phyloP scores from a whole-genome alignment of 2,113 vertebrate species.

The Dermatemys mawii region DNA sequence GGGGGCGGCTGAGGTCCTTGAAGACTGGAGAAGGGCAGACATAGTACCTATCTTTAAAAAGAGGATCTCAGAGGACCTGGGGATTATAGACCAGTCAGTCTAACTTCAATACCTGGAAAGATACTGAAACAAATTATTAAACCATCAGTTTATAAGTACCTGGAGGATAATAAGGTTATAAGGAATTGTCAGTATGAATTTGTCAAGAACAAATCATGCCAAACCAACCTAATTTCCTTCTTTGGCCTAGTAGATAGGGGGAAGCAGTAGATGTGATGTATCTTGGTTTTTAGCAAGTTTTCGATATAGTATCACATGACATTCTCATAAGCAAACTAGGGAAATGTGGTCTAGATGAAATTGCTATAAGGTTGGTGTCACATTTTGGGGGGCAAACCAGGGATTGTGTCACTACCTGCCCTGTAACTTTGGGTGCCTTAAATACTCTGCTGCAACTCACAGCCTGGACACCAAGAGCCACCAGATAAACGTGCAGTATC shows the following conservation, averaged over 20 bases:
- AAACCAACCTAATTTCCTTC: not conserved
- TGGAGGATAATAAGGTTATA: not conserved
- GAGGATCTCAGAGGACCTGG: not conserved
- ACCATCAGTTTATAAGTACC: not conserved
- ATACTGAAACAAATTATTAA: not conserved
- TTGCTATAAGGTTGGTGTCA: not conserved
- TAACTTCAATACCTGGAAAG: not conserved
- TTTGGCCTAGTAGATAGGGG: not conserved
- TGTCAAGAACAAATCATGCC: not conserved
- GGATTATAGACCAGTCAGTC: not conserved
- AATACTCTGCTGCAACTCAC: not conserved
- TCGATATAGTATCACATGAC: no score
- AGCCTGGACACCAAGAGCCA: not conserved
- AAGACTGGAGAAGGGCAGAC: no score
- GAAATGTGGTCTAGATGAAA: not conserved
- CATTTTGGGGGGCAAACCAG: not conserved
- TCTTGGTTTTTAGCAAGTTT: no score
- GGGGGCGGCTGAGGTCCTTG: no score
- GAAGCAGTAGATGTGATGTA: no score
- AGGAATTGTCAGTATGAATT: not conserved
- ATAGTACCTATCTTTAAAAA: no score
- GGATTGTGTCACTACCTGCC: not conserved
- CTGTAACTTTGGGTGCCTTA: not conserved
- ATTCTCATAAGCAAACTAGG: no score
- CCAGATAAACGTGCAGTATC: not conserved